Evolutionary conservation across 2,113 vertebrate species (phyloP).

Genomic region (Aldabrachelys gigantea): DNA sequence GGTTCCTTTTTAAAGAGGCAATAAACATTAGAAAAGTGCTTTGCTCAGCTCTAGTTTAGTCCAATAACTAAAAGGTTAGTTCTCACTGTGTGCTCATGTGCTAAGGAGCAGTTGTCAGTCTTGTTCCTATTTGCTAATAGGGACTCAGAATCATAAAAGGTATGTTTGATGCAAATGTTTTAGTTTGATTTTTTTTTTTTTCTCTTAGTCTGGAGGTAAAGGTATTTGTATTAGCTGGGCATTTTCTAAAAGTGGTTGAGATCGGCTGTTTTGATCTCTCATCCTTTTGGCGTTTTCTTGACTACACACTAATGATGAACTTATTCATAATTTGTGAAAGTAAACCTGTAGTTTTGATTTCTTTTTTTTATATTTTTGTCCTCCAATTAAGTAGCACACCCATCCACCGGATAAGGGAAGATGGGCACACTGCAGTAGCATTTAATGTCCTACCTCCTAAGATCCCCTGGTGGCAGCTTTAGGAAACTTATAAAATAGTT

Average conservation of each 20-base stretch:
- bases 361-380: background rate
- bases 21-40: background rate
- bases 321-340: background rate
- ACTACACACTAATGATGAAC: background rate
- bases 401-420: background rate
- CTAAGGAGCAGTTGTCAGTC: background rate
- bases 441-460: background rate
- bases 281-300: background rate
- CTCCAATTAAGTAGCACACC: background rate
- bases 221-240: background rate
- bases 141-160: background rate
- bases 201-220: background rate
- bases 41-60: background rate
- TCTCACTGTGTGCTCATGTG: background rate
- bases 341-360: background rate
- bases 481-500: background rate
- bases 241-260: background rate
- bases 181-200: background rate
- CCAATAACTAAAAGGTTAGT: background rate
- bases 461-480: background rate
- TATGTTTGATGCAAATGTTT: background rate
- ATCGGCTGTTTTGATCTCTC: background rate
- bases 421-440: background rate
- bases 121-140: background rate
- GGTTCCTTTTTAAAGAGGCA: background rate